Base-by-base conservation (phyloP, 2,113 vertebrate species). In the Orcinus orca region DNA sequence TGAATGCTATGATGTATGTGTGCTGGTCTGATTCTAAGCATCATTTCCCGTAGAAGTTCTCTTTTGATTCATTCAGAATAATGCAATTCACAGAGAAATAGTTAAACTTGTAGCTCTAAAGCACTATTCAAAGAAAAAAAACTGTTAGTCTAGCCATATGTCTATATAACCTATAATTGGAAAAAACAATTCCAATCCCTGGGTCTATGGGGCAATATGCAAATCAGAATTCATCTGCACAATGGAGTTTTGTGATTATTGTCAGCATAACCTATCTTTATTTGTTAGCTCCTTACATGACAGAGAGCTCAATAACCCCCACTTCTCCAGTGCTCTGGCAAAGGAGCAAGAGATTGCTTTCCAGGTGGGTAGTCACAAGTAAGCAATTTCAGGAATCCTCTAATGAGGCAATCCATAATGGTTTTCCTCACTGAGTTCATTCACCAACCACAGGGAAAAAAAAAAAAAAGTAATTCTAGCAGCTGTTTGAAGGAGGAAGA, bases 331-430 rank as follows among this genome's bases (percentile, higher is more conserved):
- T 60, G 33, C 53, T 97, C 41, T 85, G 55, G 77, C 87, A 96
- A 84, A 97, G 71, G 53, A 94, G 88, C 60, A 84, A 97, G 85
- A 95, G 97, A 96, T 97, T 97, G 93, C 87, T 97, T 97, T 95
- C 95, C 89, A 96, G 95, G 87, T 1, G 2, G 80, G 67, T 70
- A 97, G 83, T 95, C 83, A 96, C 94, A 96, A 90, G 85, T 93
- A 97, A 95, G 86, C 94, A 97, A 97, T 98, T 96, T 97, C 79
- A 92, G 77, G 84, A 90, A 84, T 93, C 74, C 82, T 96, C 60
- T 97, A 96, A 97, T 97, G 89, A 98, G 83, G 95, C 88, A 92
- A 97, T 97, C 89, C 90, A 90, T 97, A 97, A 96, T 95, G 88
- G 20, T 88, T 97, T 96, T 95, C 87, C 91, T 93, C 92, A 95